A percentile compares a stretch with the other conserved stretches of the same genome.
Evolutionary conservation across 2,888 invertebrate species (phyloP).

Genomic region (Agrilus mali): DNA sequence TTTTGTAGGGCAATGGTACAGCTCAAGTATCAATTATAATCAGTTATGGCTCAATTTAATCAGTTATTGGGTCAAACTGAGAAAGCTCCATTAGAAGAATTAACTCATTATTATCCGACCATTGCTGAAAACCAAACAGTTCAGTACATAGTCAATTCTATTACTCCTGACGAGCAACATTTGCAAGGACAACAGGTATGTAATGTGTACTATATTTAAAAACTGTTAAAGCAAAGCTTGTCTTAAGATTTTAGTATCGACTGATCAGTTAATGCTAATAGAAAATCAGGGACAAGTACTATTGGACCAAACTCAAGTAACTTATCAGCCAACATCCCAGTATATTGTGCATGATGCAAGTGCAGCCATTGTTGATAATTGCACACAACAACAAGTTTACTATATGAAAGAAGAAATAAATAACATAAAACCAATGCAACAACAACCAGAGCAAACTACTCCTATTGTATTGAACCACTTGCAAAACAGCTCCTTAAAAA

Average conservation of each 20-base stretch:
- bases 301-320: slow-evolving; percentile 23
- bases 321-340: slow-evolving; percentile 20
- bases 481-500: slow-evolving; percentile 8
- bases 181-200: slow-evolving; percentile 25
- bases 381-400: slow-evolving; percentile 17
- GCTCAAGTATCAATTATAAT: slow-evolving; percentile 10
- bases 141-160: slow-evolving; percentile 24
- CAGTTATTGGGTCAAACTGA: slow-evolving; percentile 47
- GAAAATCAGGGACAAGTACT: slow-evolving; percentile 34
- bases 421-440: slow-evolving; percentile 7
- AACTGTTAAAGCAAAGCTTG: too few relatives aligned
- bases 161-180: slow-evolving; percentile 22
- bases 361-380: slow-evolving; percentile 13
- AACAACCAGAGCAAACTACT: slow-evolving; percentile 13
- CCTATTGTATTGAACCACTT: slow-evolving; percentile 26
- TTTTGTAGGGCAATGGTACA: too few relatives aligned
- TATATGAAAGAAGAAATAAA: slow-evolving; percentile 21
- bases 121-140: slow-evolving; percentile 33
- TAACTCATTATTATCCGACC: slow-evolving; percentile 52
- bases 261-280: slow-evolving; percentile 32
- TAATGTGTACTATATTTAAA: too few relatives aligned
- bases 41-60: slow-evolving; percentile 56
- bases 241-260: slow-evolving; percentile 24
- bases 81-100: slow-evolving; percentile 44
- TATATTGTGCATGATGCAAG: slow-evolving; percentile 17